Evolutionary conservation across 37 sponge, comb jelly and placozoan genomes (phyloP), one percentile per base, ranked within the genome.

Genomic region (Aphrocallistes beatrix): DNA sequence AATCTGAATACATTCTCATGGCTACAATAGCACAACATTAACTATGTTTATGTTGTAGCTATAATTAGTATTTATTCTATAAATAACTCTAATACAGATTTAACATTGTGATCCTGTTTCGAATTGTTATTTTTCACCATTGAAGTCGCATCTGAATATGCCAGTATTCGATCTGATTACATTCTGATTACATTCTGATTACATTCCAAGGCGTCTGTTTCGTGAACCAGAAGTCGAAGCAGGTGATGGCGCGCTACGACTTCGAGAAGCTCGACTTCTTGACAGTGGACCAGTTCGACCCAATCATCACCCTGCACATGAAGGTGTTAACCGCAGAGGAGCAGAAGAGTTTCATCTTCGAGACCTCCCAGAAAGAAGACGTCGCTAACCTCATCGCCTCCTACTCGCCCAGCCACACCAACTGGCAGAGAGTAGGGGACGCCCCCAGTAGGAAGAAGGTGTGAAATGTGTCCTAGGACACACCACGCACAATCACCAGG

Each of bases 361-460:
- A 96, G 86, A 96, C 97, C 0, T 38, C 48, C 3, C 90, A 94
- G 85, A 96, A 94, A 39, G 94, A 96, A 81, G 94, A 94, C 85
- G 90, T 96, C 82, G 97, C 97, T 34, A 91, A 87, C 81, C 86
- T 96, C 42, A 94, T 96, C 51, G 94, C 94, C 37, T 92, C 92
- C 86, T 96, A 96, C 85, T 96, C 97, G 0, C 97, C 97, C 6
- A 49, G 82, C 0, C 97, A 96, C 88, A 90, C 90, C 84, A 96
- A 92, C 88, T 94, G 93, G 93, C 89, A 89, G 40, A 50, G 93
- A 47, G 93, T 96, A 0, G 94, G 94, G 38, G 97, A 92, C 38
- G 87, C 84, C 32, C 90, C 90, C 75, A 60, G 17, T 6, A 3
- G 75, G 17, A 60, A 39, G 96, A 91, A 42, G 84, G 87, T 45